Evolutionary conservation across 2,888 invertebrate species (phyloP).

Genomic region (Eupeodes luniger): DNA sequence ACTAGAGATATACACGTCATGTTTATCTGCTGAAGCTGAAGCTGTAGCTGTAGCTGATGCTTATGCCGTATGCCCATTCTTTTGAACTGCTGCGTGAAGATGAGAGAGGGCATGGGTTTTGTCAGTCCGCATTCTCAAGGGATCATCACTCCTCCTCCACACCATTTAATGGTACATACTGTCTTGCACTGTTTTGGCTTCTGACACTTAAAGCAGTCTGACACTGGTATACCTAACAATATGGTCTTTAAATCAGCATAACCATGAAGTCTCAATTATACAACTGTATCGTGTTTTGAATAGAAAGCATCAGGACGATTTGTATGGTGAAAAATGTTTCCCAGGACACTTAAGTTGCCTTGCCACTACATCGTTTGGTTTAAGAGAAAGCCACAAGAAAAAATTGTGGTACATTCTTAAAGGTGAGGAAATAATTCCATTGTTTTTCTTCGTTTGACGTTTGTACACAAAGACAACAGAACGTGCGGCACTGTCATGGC

Average conservation of each 20-base stretch:
- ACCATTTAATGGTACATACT: slow-evolving; percentile 28
- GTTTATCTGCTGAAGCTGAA: slow-evolving; percentile 48
- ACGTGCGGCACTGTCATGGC: slow-evolving; percentile 33
- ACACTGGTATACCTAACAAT: neutral
- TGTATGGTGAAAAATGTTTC: slow-evolving; percentile 81
- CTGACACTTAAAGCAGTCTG: slow-evolving; percentile 64
- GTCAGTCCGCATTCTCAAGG: slow-evolving; percentile 63
- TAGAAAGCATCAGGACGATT: slow-evolving; percentile 43
- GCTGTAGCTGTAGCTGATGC: neutral
- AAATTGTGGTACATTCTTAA: slow-evolving; percentile 28
- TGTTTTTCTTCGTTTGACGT: slow-evolving; percentile 68
- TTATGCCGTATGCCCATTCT: neutral
- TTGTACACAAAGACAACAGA: slow-evolving; percentile 42
- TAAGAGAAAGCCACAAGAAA: slow-evolving; percentile 35
- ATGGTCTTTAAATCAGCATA: slow-evolving; percentile 70
- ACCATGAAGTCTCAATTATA: slow-evolving; percentile 76
- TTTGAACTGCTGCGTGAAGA: slow-evolving; percentile 17
- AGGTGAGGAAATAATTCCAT: slow-evolving; percentile 27
- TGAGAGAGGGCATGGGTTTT: slow-evolving; percentile 39
- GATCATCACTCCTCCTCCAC: slow-evolving; percentile 53
- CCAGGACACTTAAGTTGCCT: slow-evolving; percentile 79
- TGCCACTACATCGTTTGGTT: slow-evolving; percentile 30
- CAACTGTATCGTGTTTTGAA: slow-evolving; percentile 74
- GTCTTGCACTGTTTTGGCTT: neutral
- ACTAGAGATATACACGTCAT: slow-evolving; percentile 51